Evolutionary conservation across 2,797 vertebrate genomes (phyloP), one percentile per base, ranked within the genome.

Genomic region (Otolemur crassicaudatus): DNA sequence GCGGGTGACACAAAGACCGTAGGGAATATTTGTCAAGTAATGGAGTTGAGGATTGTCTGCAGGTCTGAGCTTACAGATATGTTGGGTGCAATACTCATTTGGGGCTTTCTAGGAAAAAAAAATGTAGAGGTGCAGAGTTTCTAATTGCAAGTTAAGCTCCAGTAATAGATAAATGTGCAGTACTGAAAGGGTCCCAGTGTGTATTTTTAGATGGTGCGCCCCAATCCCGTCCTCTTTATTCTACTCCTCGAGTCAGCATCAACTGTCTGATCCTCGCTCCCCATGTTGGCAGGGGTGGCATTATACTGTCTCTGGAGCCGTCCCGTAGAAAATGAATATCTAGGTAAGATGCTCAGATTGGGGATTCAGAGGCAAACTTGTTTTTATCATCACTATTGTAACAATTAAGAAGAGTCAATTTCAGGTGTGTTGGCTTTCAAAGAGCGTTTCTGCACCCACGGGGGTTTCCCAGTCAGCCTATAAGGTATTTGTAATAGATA

Each of bases 41-140:
- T 1, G 43, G 34, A 2, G 14, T 14, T 8, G 46, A 53, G 29
- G 13, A 25, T 1, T 56, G 25, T 53, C 58, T 65, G 22, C 17
- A 92, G 56, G 3, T 25, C 65, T 61, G 53, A 88, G 37, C 22
- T 83, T 7, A 13, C 10, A 29, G 25, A 40, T n/a, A 58, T 16
- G 13, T 80, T 31, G 29, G n/a, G 46, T 70, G 4, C 9, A 20
- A 7, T 56, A 13, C n/a, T 49, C 58, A 49, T 53, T 77, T 49
- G 56, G 46, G 29, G 27, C 29, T 87, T 96, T 77, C 91, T 34
- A 84, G 14, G 65, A 31, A 90, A 82, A 77, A 72, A 86, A 93
- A 56, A 22, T 10, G 16, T 20, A 60, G 46, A 84, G 17, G 56
- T 82, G 5, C 31, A 58, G 29, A 34, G 7, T 94, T 82, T 96